Evolutionary conservation across 2,888 invertebrate genomes (phyloP), one percentile per base, ranked within the genome.

Genomic region (Lycia hirtaria): DNA sequence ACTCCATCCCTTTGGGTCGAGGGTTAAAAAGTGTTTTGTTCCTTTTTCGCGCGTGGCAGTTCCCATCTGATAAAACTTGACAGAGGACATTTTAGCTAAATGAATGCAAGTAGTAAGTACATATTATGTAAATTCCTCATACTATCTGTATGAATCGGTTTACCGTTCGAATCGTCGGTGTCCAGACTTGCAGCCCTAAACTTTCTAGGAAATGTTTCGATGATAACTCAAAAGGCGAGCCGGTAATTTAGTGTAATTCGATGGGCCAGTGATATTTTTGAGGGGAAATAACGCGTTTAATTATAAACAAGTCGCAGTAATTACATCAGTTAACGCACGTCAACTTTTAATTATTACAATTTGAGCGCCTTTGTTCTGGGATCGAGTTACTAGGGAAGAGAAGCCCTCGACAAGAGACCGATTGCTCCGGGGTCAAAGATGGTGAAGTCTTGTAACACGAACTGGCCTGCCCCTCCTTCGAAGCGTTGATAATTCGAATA

Each of bases 231-330:
- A 69, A 76, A 64, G 69, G 73, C 70, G 82, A n/a, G 77, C 78
- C 71, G 74, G 81, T 77, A 85, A 86, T 87, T 87, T 82, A 58
- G 69, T 80, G 78, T 81, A 83, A 87, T 84, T 78, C 75, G 71
- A 68, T 62, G 72, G 72, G 73, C 79, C 75, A 47, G 75, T 75
- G 51, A 59, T 58, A 51, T 62, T 64, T 61, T 64, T 60, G 56
- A 72, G 73, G 76, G 71, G 78, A 75, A 76, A 76, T 73, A 75
- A 78, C 80, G 74, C 80, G 75, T 81, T 80, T 85, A 83, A 87
- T 85, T 80, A 80, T 70, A 75, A 72, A 68, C 78, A 76, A 77
- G 76, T 75, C 58, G 52, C n/a, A 66, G 72, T 78, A 78, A 82
- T 83, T 81, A 76, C 64, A 54, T 69, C 72, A 73, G 75, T 79